A percentile compares a stretch with the other conserved stretches of the same genome.
These are phyloP conservation scores for Rhizoglyphus robini DNA, from an alignment of 1,140 invertebrate species.

Conservation along the genomic window DNA sequence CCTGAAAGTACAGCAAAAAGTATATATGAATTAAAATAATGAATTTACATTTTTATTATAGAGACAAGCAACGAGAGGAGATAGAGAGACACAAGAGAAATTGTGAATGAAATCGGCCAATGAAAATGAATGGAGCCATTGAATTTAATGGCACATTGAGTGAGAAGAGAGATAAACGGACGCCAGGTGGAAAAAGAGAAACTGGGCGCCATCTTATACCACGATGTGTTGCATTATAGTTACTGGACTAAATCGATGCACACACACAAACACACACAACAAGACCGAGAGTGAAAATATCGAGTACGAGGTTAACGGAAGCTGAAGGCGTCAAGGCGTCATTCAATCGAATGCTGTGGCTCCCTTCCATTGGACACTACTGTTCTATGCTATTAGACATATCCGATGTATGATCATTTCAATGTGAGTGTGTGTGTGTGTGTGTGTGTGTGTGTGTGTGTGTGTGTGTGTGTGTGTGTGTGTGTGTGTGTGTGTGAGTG, in stretches of 20 bases:
- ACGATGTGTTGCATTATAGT: too few species aligned
- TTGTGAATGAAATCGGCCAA: constrained; percentile 1
- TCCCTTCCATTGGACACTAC: too few species aligned
- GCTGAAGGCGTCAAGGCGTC: constrained; percentile 1
- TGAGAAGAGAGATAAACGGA: neutral
- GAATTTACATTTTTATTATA: neutral
- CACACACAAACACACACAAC: neutral
- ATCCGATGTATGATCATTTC: too few species aligned
- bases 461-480: neutral
- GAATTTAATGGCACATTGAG: neutral
- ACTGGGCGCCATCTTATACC: neutral
- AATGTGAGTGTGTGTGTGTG: too few species aligned
- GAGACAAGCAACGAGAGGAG: neutral
- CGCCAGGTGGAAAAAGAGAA: neutral
- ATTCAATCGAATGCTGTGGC: neutral
- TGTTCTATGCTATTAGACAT: too few species aligned
- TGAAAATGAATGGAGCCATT: neutral
- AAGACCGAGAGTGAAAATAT: neutral
- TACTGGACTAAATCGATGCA: too few species aligned
- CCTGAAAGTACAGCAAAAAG: too few species aligned
- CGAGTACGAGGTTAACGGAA: constrained; percentile 13
- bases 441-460: neutral
- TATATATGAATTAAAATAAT: too few species aligned
- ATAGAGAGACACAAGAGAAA: neutral
- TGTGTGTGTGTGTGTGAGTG: neutral